These are phyloP conservation scores for Falco punctatus DNA, from an alignment of 2,113 vertebrate species.

Conservation along the genomic window DNA sequence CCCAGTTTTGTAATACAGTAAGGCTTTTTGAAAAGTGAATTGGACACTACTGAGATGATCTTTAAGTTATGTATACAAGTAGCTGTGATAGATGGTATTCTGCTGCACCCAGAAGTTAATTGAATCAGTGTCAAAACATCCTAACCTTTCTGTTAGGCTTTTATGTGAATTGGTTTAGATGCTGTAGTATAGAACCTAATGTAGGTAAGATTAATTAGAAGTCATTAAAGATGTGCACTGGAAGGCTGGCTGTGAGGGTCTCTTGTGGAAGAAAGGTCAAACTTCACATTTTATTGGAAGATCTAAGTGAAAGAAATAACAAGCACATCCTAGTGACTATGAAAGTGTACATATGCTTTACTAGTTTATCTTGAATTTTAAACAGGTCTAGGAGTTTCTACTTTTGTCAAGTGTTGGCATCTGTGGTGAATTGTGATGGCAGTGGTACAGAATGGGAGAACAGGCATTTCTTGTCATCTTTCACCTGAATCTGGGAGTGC, in stretches of 20 bases:
- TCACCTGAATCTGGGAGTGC: neutral
- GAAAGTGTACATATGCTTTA: neutral
- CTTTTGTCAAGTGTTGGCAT: constrained; percentile 7
- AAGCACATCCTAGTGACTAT: neutral
- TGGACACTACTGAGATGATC: neutral
- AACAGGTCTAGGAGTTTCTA: constrained; percentile 25
- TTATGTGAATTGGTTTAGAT: neutral
- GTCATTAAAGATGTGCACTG: neutral
- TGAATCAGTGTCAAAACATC: neutral
- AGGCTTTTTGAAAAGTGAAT: neutral
- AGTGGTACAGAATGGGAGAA: neutral
- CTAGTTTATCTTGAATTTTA: constrained; percentile 57
- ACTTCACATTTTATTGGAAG: neutral
- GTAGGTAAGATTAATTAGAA: neutral
- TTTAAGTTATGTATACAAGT: neutral
- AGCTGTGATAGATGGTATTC: neutral
- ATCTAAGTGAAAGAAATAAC: constrained; percentile 10
- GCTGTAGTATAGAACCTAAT: neutral
- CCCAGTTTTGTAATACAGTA: neutral
- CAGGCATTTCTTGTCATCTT: neutral
- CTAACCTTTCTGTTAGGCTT: neutral
- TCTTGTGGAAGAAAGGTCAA: neutral
- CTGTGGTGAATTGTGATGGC: constrained; percentile 14
- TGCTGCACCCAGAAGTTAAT: neutral
- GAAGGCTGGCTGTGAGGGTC: neutral